Conservation (phyloP, 37 sponge, comb jelly and placozoan species). For the Dysidea cf. avara region DNA sequence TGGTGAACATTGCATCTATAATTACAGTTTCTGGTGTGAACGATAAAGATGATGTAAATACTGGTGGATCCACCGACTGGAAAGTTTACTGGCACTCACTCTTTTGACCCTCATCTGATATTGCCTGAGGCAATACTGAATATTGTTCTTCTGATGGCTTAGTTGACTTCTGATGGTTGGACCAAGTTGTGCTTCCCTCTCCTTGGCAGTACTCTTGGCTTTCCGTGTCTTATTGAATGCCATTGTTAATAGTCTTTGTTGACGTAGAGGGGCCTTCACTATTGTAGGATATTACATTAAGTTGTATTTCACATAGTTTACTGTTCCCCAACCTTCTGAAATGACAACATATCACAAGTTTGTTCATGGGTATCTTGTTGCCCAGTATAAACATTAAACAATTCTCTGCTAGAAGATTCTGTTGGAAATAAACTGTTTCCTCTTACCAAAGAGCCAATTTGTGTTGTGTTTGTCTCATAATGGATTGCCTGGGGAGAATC, state of each 20-base stretch:
- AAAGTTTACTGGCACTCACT: slow-evolving; percentile 9
- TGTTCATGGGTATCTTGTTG: neutral
- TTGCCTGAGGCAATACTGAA: slow-evolving; percentile 11
- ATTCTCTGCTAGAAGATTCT: too few species aligned
- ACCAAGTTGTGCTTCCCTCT: slow-evolving; percentile 17
- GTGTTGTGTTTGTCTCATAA: too few species aligned
- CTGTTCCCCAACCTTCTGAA: neutral
- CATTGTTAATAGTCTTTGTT: slow-evolving; percentile 22
- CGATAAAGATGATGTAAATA: too few species aligned
- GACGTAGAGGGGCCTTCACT: slow-evolving; percentile 13
- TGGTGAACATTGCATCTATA: too few species aligned
- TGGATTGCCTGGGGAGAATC: too few species aligned
- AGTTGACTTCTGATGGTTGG: slow-evolving; percentile 9
- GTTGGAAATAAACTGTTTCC: too few species aligned
- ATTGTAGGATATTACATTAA: neutral
- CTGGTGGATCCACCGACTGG: too few species aligned
- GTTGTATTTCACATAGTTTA: neutral
- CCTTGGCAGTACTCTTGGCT: neutral
- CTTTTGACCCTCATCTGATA: slow-evolving; percentile 5
- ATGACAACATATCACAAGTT: neutral
- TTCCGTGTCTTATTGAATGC: neutral
- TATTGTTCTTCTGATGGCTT: slow-evolving; percentile 11
- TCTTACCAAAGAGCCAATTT: too few species aligned
- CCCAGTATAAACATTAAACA: slow-evolving; percentile 2
- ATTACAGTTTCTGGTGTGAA: too few species aligned